Evolutionary conservation across 2,888 invertebrate genomes (phyloP).

Genomic region (Drosophila infuscata): DNA sequence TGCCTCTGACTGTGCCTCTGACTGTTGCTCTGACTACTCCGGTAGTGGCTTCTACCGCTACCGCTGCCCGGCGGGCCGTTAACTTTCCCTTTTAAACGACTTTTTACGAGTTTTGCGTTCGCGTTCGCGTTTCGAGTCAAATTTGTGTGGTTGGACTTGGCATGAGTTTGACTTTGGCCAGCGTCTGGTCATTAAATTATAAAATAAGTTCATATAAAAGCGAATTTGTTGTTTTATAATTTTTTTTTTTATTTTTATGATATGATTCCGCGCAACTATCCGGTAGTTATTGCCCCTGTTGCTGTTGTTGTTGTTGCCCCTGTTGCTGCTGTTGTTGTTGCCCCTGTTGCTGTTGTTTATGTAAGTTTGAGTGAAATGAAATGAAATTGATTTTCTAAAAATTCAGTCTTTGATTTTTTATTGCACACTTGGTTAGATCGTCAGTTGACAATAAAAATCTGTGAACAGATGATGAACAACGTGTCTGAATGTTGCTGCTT

Average conservation of each 20-base stretch:
- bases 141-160: slow-evolving; percentile 38
- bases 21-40: slow-evolving; percentile 29
- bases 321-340: slow-evolving; percentile 7
- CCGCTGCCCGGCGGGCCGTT: slow-evolving; percentile 39
- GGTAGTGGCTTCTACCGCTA: slow-evolving; percentile 21
- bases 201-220: slow-evolving; percentile 78
- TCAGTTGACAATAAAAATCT: slow-evolving; percentile 67
- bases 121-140: slow-evolving; percentile 40
- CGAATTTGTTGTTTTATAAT: slow-evolving; percentile 68
- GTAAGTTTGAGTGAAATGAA: slow-evolving; percentile 57
- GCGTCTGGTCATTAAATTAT: slow-evolving; percentile 75
- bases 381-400: slow-evolving; percentile 77
- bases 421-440: slow-evolving; percentile 40
- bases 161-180: slow-evolving; percentile 49
- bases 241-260: slow-evolving; percentile 25
- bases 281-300: slow-evolving; percentile 18
- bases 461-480: slow-evolving; percentile 53
- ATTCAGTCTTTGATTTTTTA: slow-evolving; percentile 65
- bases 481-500: slow-evolving; percentile 60
- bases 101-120: slow-evolving; percentile 62
- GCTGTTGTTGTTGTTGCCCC: no score
- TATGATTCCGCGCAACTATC: slow-evolving; percentile 43
- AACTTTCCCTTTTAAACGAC: slow-evolving; percentile 81
- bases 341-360: slow-evolving; percentile 55
- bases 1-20: slow-evolving; percentile 13